Base-by-base conservation (phyloP, 2,797 vertebrate species). In the Pterois miles region DNA sequence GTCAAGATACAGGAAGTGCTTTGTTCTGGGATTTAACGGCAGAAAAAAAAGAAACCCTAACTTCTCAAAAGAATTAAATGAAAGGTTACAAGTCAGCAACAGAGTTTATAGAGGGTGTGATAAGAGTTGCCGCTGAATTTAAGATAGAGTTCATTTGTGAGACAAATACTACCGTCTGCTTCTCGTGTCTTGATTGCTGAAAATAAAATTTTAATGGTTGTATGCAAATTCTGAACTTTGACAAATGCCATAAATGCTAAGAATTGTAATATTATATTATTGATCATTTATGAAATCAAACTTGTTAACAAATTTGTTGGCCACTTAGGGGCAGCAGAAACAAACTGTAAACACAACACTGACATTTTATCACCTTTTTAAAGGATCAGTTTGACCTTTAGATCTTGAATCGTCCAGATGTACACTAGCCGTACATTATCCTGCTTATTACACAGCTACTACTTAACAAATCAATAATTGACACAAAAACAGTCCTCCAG, bases 1-100 rank as follows among this genome's bases (percentile, higher is more conserved):
- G 90, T 78, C 50, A 73, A 91, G 75, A 93, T 92, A 91, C 78
- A 92, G 92, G 92, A 94, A 93, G 88, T 89, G 79, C 80, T 90
- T 90, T 91, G 89, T 83, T 91, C 89, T 90, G 74, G 81, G 77
- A 89, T 86, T 87, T 70, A 83, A 88, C 58, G 20, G 82, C 64
- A 80, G 69, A 76, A 76, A 79, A 76, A 72, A 86, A 88, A 81
- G 53, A 80, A 86, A 78, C 16, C n/a, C 12, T 31, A 66, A 87
- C 79, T 88, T 87, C 85, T 85, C 83, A 81, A 83, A 86, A 86
- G 80, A 75, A 78, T 79, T 1, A 80, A 91, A 83, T 81, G 62
- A 86, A 86, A 89, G 86, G 88, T 88, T 86, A 79, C 53, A 72
- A 70, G 78, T 68, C 52, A 85, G 81, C 79, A 85, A 68, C 60